Percentiles rank a stretch among this genome's conserved stretches.
These are phyloP conservation scores for Triplophysa siluroides DNA, from an alignment of 2,113 vertebrate genomes.

Conservation along the genomic window DNA sequence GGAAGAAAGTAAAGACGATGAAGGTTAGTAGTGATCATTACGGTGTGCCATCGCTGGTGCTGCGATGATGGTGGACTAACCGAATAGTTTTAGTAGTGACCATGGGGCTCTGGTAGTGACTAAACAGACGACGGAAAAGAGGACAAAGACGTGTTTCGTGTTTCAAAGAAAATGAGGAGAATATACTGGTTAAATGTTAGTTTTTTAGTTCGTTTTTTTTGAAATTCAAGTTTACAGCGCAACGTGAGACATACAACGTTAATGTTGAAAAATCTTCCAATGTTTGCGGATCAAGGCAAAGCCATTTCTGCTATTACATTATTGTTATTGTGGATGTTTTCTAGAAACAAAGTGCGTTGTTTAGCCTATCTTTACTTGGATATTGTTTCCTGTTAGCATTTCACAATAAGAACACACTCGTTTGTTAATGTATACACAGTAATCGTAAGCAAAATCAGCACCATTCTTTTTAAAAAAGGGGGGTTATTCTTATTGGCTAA, in stretches of 20 bases:
- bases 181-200: not conserved
- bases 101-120: not conserved
- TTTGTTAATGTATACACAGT: not conserved
- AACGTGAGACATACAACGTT: too few species aligned
- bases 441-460: not conserved
- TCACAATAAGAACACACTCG: not conserved
- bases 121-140: not conserved
- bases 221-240: too few species aligned
- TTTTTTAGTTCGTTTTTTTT: not conserved
- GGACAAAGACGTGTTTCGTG: not conserved
- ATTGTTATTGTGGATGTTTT: too few species aligned
- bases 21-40: slow-evolving; percentile 67
- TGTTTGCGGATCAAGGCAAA: too few species aligned
- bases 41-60: not conserved
- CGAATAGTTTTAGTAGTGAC: not conserved
- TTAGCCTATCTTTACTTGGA: too few species aligned
- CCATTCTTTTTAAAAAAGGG: too few species aligned
- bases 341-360: too few species aligned
- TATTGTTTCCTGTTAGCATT: not conserved
- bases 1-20: slow-evolving; percentile 66
- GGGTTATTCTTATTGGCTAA: too few species aligned
- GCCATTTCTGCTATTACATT: too few species aligned
- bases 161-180: not conserved
- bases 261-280: too few species aligned
- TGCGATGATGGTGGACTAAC: not conserved